phyloP scores from a whole-genome alignment of 1,140 invertebrate genomes.

The Ceratitis capitata region DNA sequence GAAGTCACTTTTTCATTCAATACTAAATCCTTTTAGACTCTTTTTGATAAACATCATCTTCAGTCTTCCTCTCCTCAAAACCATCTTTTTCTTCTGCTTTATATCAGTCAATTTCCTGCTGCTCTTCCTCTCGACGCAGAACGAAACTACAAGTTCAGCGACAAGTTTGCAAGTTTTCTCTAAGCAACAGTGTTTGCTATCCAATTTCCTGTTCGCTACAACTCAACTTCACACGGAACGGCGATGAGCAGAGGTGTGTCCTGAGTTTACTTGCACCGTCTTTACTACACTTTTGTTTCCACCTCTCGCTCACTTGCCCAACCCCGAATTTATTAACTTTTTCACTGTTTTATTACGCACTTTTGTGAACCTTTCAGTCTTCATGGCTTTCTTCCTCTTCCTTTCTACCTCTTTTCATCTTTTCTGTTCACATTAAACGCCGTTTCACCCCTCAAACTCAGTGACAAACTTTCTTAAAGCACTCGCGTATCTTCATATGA shows the following conservation, averaged over 20 bases:
- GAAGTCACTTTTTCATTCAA: too few relatives aligned
- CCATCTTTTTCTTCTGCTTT: not conserved
- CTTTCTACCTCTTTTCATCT: not conserved
- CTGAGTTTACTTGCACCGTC: too few relatives aligned
- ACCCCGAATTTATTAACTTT: too few relatives aligned
- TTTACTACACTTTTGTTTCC: not conserved
- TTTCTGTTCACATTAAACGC: not conserved
- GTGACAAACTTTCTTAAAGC: not conserved
- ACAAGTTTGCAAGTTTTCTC: not conserved
- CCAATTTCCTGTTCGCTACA: not conserved
- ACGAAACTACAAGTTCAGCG: not conserved
- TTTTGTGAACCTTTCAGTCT: too few relatives aligned
- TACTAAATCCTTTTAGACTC: too few relatives aligned
- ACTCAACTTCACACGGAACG: not conserved
- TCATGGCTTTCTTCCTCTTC: too few relatives aligned
- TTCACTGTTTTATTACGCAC: conserved; percentile 1
- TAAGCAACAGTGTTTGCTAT: not conserved
- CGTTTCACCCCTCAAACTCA: not conserved
- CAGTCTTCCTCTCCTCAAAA: not conserved
- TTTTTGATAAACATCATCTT: too few relatives aligned
- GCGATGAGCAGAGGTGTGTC: too few relatives aligned
- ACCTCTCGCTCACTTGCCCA: not conserved
- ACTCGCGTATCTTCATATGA: not conserved
- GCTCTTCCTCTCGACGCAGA: not conserved
- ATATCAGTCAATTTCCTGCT: not conserved